Percentiles rank a stretch among this genome's conserved stretches.
Conservation (phyloP, 2,113 vertebrate genomes). For the Numenius arquata region DNA sequence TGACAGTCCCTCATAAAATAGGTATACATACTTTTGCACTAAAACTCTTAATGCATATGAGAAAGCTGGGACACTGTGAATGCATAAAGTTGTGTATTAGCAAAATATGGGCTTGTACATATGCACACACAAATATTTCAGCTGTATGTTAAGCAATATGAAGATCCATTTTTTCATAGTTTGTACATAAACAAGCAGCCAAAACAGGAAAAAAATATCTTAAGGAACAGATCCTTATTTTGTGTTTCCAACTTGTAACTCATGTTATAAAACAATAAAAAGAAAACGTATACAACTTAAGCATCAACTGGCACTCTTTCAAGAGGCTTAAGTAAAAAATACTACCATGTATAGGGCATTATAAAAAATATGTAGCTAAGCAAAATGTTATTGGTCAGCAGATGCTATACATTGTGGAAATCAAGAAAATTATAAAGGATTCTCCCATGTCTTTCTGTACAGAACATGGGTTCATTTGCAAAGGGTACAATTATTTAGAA, state of each 20-base stretch:
- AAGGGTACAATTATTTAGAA: not conserved
- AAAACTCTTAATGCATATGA: slow-evolving; percentile 59
- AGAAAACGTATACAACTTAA: not conserved
- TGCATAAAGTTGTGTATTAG: slow-evolving; percentile 55
- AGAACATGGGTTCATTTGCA: not conserved
- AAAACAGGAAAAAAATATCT: not conserved
- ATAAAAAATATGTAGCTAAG: not conserved
- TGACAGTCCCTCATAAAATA: slow-evolving; percentile 58
- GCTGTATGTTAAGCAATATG: not conserved
- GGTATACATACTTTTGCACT: slow-evolving; percentile 59
- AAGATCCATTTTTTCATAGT: slow-evolving; percentile 7
- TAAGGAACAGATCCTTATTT: slow-evolving; percentile 8
- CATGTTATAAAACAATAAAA: not conserved
- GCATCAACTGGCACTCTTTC: not conserved
- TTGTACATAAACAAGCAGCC: slow-evolving; percentile 24
- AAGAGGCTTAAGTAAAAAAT: not conserved
- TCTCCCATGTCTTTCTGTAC: not conserved
- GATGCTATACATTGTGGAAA: not conserved
- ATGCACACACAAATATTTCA: slow-evolving; percentile 59
- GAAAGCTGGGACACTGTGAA: slow-evolving; percentile 57
- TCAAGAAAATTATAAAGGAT: not conserved
- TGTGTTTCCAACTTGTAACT: not conserved
- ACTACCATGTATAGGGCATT: not conserved
- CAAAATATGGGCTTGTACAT: slow-evolving; percentile 53
- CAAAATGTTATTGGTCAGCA: not conserved